These are phyloP conservation scores for Syrrhaptes paradoxus DNA, from an alignment of 2,113 vertebrate species.

Conservation along the genomic window DNA sequence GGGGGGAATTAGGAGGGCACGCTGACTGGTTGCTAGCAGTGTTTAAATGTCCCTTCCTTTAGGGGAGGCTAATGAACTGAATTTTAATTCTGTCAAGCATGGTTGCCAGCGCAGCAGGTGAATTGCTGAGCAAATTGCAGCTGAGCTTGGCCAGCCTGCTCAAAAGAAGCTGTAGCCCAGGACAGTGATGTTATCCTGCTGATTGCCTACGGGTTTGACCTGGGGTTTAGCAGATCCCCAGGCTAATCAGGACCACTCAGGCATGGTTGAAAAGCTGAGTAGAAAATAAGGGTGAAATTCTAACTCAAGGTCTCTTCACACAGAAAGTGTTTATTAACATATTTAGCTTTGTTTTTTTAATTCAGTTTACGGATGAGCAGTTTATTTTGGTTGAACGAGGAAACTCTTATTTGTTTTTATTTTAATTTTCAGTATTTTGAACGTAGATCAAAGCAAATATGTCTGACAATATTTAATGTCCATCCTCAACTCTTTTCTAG, in stretches of 20 bases:
- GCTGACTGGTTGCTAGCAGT: neutral
- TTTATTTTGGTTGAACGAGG: neutral
- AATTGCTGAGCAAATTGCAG: neutral
- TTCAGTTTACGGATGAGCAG: neutral
- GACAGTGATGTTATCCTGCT: neutral
- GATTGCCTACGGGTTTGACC: neutral
- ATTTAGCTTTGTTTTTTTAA: neutral
- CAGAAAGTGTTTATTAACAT: neutral
- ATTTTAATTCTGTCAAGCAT: neutral
- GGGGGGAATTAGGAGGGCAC: neutral
- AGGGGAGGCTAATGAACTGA: neutral
- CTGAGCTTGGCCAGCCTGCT: neutral
- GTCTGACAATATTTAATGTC: neutral
- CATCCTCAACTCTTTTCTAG: neutral
- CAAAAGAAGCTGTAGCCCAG: neutral
- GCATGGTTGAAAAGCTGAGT: neutral
- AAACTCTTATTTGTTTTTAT: neutral
- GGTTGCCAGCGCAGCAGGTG: neutral
- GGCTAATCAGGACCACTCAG: neutral
- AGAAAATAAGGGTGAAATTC: neutral
- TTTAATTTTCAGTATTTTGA: neutral
- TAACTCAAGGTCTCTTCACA: neutral
- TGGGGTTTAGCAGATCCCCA: neutral
- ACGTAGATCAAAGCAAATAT: fast-evolving
- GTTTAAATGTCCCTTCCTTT: neutral